Evolutionary conservation across 2,888 invertebrate species (phyloP).

Genomic region (Halictus quadricinctus): DNA sequence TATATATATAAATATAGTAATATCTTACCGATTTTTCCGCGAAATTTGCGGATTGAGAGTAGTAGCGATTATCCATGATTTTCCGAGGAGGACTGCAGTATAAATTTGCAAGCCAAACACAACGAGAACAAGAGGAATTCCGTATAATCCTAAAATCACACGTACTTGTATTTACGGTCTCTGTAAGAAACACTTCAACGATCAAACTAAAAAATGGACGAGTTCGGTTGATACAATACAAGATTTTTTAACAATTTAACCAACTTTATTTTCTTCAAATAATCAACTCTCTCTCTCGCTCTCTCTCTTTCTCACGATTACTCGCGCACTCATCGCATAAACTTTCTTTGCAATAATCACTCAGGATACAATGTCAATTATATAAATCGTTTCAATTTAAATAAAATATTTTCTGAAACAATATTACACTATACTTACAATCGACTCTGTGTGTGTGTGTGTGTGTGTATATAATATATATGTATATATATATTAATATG

Average conservation of each 20-base stretch:
- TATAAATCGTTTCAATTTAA: conserved; percentile 42
- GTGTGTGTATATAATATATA: neutral
- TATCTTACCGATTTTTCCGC: conserved; percentile 84
- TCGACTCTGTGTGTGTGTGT: conserved; percentile 16
- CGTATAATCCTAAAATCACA: conserved; percentile 86
- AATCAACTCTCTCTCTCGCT: conserved; percentile 28
- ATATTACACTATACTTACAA: conserved; percentile 30
- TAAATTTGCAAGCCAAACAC: conserved; percentile 90
- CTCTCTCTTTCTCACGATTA: conserved; percentile 3
- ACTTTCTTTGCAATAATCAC: conserved; percentile 28
- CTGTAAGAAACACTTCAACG: neutral
- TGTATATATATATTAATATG: conserved; percentile 32
- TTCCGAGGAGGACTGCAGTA: conserved; percentile 90
- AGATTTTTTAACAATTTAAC: conserved; percentile 48
- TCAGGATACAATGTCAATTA: conserved; percentile 20
- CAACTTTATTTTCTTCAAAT: conserved; percentile 54
- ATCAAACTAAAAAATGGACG: neutral
- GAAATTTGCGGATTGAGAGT: conserved; percentile 87
- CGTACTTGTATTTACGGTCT: neutral
- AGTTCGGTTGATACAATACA: conserved; percentile 12
- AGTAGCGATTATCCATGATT: conserved; percentile 92
- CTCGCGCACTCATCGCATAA: neutral
- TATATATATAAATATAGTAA: neutral
- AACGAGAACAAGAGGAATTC: conserved; percentile 87
- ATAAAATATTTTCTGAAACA: conserved; percentile 40